phyloP scores from a whole-genome alignment of 2,888 invertebrate genomes.

The Mimachlamys varia region DNA sequence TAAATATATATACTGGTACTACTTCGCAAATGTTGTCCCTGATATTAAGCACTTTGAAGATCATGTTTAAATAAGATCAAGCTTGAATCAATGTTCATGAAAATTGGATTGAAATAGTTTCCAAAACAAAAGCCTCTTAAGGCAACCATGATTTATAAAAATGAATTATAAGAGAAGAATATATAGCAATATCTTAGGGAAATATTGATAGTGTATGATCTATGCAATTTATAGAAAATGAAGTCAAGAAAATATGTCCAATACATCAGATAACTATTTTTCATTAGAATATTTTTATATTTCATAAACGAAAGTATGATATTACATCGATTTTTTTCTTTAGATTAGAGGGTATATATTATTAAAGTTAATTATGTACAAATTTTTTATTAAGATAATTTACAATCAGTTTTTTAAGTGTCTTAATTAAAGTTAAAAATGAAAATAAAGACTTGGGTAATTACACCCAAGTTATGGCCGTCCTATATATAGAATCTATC shows the following conservation, averaged over 20 bases:
- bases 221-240: neutral
- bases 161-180: neutral
- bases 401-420: neutral
- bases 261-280: too few species aligned
- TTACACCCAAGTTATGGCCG: constrained; percentile 1
- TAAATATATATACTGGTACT: too few species aligned
- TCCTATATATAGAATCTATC: neutral
- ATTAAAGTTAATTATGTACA: too few species aligned
- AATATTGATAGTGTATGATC: neutral
- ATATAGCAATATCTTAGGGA: neutral
- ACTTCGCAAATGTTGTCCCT: too few species aligned
- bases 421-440: neutral
- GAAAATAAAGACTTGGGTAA: neutral
- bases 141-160: neutral
- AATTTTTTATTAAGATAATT: too few species aligned
- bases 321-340: too few species aligned
- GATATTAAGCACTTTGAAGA: too few species aligned
- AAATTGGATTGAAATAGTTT: neutral
- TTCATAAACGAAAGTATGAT: neutral
- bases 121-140: neutral
- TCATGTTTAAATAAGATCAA: neutral
- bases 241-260: neutral
- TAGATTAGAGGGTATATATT: too few species aligned
- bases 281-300: neutral
- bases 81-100: neutral